A percentile compares a stretch with the other conserved stretches of the same genome.
These are phyloP conservation scores for Amphiprion percula DNA, from an alignment of 2,113 vertebrate genomes.

Conservation along the genomic window DNA sequence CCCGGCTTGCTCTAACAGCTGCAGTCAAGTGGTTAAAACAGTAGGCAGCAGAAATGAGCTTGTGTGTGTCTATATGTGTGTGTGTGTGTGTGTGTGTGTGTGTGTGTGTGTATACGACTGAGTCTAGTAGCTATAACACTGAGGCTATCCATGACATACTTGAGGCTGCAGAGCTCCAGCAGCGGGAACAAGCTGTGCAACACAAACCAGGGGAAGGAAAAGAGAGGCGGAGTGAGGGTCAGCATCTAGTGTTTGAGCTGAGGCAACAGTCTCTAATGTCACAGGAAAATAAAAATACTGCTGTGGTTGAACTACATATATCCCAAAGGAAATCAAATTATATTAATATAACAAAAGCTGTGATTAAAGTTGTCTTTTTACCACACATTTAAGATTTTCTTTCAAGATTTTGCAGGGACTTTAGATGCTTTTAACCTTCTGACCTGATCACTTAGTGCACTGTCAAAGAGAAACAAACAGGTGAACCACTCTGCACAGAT, in stretches of 20 bases:
- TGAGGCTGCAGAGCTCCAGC: conserved; percentile 25
- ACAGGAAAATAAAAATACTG: conserved; percentile 10
- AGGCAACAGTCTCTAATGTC: conserved; percentile 28
- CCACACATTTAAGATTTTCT: not conserved
- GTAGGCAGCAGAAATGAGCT: conserved; percentile 30
- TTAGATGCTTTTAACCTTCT: conserved; percentile 40
- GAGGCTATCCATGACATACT: conserved; percentile 36
- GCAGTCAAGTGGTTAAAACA: conserved; percentile 44
- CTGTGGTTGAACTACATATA: conserved; percentile 7
- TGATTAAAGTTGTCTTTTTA: not conserved
- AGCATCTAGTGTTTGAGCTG: conserved; percentile 51
- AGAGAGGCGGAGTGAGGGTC: conserved; percentile 19
- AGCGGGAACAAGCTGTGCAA: conserved; percentile 44
- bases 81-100: not conserved
- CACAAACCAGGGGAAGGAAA: not conserved
- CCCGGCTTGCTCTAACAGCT: conserved; percentile 29
- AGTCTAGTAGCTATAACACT: conserved; percentile 22
- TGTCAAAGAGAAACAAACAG: conserved; percentile 48
- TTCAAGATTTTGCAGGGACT: not conserved
- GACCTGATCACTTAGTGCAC: conserved; percentile 22
- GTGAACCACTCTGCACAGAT: conserved; percentile 42
- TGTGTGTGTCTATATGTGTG: conserved; percentile 12
- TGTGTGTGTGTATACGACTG: conserved; percentile 3
- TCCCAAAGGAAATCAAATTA: not conserved
- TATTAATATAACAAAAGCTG: not conserved